Evolutionary conservation across 2,888 invertebrate genomes (phyloP).

Genomic region (Helobdella robusta): DNA sequence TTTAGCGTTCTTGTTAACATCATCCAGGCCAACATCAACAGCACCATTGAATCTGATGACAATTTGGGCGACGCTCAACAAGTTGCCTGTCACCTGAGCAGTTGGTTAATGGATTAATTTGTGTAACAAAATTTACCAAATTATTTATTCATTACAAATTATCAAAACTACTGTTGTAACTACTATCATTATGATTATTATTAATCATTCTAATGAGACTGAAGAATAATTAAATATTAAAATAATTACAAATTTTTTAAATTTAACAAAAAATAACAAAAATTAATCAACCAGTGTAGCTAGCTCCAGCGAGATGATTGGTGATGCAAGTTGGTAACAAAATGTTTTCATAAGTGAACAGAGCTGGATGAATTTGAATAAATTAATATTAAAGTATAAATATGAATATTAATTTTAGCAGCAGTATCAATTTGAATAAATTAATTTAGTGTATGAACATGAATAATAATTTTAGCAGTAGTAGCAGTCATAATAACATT

Average conservation of each 20-base stretch:
- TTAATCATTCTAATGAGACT: too few species aligned
- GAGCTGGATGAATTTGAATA: slow-evolving; percentile 36
- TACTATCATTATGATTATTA: too few species aligned
- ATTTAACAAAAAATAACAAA: neutral
- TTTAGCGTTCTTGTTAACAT: neutral
- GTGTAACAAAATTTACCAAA: too few species aligned
- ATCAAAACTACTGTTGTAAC: too few species aligned
- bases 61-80: neutral
- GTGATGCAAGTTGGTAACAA: slow-evolving; percentile 42
- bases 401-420: neutral
- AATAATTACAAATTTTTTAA: too few species aligned
- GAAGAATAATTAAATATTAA: too few species aligned
- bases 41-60: too few species aligned
- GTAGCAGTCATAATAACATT: too few species aligned
- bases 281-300: slow-evolving; percentile 17
- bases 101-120: too few species aligned
- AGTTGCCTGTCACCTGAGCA: neutral
- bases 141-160: too few species aligned
- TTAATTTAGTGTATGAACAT: too few species aligned
- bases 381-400: neutral
- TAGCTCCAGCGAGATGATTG: slow-evolving; percentile 52
- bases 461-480: too few species aligned
- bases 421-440: neutral
- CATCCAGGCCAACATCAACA: neutral
- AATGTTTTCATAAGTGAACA: slow-evolving; percentile 40